A percentile compares a stretch with the other conserved stretches of the same genome.
Conservation (phyloP, 2,113 vertebrate genomes). For the Dolichallabes microphthalmus region DNA sequence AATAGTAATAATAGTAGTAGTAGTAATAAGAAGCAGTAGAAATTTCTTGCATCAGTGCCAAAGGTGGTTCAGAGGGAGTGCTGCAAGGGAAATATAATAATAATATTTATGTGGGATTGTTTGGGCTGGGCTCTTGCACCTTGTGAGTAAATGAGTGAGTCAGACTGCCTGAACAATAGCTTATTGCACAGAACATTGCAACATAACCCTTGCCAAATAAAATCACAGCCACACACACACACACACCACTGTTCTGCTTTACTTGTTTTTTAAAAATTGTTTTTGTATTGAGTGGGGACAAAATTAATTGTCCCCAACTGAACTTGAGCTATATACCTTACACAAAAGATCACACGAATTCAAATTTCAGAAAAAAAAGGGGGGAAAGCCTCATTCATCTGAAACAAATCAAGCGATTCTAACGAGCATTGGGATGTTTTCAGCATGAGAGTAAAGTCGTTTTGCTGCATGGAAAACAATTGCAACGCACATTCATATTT, state of each 20-base stretch:
- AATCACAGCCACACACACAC: neutral
- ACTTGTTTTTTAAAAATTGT: neutral
- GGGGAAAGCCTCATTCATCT: no score
- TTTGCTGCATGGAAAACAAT: neutral
- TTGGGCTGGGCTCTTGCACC: neutral
- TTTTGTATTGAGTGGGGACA: neutral
- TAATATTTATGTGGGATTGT: neutral
- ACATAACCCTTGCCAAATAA: neutral
- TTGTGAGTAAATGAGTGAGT: neutral
- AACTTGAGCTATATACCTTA: neutral
- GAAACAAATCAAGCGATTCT: neutral
- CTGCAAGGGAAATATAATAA: neutral
- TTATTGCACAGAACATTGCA: constrained; percentile 4
- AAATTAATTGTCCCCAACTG: neutral
- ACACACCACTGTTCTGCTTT: neutral
- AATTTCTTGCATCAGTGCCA: neutral
- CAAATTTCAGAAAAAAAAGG: neutral
- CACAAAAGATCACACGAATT: no score
- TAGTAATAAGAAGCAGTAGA: no score
- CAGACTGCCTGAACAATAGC: neutral
- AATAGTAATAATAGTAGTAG: neutral
- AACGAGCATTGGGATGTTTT: neutral
- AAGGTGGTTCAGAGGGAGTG: neutral
- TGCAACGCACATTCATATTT: neutral
- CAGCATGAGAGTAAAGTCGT: neutral